Base-by-base conservation (phyloP, 2,888 invertebrate genomes). In the Tinea semifulvella region DNA sequence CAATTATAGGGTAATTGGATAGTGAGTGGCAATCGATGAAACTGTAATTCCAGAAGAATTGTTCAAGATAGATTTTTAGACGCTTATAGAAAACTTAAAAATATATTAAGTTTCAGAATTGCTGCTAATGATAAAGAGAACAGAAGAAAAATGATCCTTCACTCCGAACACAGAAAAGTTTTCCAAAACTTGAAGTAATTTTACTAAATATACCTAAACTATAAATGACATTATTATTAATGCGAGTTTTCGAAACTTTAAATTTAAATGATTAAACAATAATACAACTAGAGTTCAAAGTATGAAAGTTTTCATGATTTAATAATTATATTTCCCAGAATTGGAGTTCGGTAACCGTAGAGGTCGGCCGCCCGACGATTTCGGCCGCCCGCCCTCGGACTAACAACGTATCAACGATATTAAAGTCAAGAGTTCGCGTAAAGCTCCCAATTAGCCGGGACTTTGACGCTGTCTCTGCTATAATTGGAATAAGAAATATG, bases 381-480 rank as follows among this genome's bases (percentile, higher is more conserved):
- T 36, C 7, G 22, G 7, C 22, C 22, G 42, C 18, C 27, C 42
- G 22, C 22, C 22, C 14, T 43, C 43, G 2, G 14, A 5, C 28
- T 3, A 6, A 6, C 27, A 35, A 20, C 35, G 13, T 10, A 40
- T 40, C 14, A 16, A 6, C 22, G 10, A 18, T 11, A 22, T 36
- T 4, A 25, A 40, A 40, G 18, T 22, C 16, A 10, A 63, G 59
- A 74, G 72, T 66, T 61, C 62, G 61, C 61, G 54, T 58, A 76
- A 76, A 50, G 45, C 47, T 48, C 39, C 72, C 70, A 79, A 79
- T 77, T 75, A 79, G 72, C 71, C 54, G 55, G 64, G 69, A 73
- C 69, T 75, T 73, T 68, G 68, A 68, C 61, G 65, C 65, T 58
- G 56, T 58, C 56, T 60, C 56, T 56, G 53, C 58, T 60, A 64